phyloP scores from a whole-genome alignment of 2,888 invertebrate species.

The Lithodes maja region DNA sequence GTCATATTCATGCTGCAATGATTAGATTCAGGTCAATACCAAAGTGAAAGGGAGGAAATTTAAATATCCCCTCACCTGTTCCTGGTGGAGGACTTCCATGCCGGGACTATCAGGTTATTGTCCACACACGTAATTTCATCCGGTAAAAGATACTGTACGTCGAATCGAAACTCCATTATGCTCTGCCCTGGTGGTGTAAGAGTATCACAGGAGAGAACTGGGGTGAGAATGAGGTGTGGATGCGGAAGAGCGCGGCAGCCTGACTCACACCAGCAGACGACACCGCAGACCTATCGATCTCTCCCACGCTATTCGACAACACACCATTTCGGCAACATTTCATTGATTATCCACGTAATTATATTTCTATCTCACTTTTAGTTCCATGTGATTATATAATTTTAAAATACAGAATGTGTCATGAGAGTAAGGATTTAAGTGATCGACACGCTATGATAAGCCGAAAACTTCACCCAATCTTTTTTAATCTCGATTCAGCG shows the following conservation, averaged over 20 bases:
- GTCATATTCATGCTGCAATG: not conserved
- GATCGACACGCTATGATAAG: too few relatives aligned
- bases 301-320: not conserved
- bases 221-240: not conserved
- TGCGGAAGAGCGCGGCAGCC: constrained; percentile 1
- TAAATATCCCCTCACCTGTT: constrained; percentile 58
- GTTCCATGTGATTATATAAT: too few relatives aligned
- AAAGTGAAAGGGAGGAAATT: constrained; percentile 31
- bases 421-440: too few relatives aligned
- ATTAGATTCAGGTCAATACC: not conserved
- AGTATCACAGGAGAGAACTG: not conserved
- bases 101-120: constrained; percentile 56
- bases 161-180: constrained; percentile 68
- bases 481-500: too few relatives aligned
- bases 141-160: constrained; percentile 48
- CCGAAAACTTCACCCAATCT: too few relatives aligned
- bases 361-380: too few relatives aligned
- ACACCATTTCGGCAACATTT: too few relatives aligned
- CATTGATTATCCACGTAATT: too few relatives aligned
- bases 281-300: not conserved
- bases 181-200: not conserved
- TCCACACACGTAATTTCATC: constrained; percentile 59
- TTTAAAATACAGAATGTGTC: too few relatives aligned
- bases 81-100: constrained; percentile 59
- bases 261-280: constrained; percentile 23